Percentiles rank a stretch among this genome's conserved stretches.
These are phyloP conservation scores for Pangasius macronema DNA, from an alignment of 2,797 vertebrate genomes.

Conservation along the genomic window DNA sequence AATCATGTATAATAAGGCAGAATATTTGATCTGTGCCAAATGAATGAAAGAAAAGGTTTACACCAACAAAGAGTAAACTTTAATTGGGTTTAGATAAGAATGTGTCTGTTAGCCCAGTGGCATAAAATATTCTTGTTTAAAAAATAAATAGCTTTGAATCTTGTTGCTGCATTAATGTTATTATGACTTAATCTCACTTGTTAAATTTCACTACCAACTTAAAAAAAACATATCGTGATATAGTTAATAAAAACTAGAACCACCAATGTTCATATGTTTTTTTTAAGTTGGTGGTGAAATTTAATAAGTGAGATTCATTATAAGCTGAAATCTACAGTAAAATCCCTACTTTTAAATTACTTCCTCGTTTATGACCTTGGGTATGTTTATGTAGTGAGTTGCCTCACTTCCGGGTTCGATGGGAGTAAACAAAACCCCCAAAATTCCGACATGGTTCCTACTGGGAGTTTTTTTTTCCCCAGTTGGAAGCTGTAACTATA, in stretches of 20 bases:
- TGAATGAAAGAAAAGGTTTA: neutral
- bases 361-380: neutral
- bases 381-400: neutral
- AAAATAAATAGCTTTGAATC: slow-evolving; percentile 4
- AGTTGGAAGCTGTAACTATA: neutral
- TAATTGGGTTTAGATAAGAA: neutral
- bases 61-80: neutral
- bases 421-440: neutral
- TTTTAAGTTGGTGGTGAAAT: neutral
- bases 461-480: neutral
- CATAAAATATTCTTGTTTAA: neutral
- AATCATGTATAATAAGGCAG: neutral
- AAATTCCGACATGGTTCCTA: neutral
- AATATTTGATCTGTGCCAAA: neutral
- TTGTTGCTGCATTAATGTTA: neutral
- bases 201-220: no score
- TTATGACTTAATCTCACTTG: no score
- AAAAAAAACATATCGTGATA: no score
- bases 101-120: neutral
- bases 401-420: neutral
- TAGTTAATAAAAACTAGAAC: no score
- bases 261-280: no score
- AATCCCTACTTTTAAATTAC: neutral
- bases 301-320: neutral
- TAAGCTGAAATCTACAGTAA: neutral